phyloP scores from a whole-genome alignment of 2,797 vertebrate species.

The Coranthus polyacanthus region DNA sequence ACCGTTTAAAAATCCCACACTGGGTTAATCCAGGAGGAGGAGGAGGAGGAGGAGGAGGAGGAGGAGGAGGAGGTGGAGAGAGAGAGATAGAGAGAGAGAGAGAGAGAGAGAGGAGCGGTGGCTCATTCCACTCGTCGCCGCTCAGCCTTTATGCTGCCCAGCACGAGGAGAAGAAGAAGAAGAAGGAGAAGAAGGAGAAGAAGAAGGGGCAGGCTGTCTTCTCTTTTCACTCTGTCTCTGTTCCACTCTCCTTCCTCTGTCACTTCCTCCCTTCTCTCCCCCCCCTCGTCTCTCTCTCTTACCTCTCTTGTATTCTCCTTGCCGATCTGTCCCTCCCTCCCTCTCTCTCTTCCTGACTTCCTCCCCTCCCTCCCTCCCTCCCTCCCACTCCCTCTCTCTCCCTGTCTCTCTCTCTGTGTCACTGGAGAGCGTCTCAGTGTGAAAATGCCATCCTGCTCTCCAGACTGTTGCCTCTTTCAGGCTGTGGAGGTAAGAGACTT shows the following conservation, averaged over 20 bases:
- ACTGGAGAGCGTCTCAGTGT: conserved; percentile 86
- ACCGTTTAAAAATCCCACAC: conserved; percentile 74
- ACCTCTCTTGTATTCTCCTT: conserved; percentile 65
- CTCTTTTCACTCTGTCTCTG: conserved; percentile 47
- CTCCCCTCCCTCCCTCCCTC: conserved; percentile 40
- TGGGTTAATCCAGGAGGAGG: conserved; percentile 76
- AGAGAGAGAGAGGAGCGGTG: conserved; percentile 41
- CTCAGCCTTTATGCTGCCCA: conserved; percentile 76
- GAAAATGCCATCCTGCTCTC: conserved; percentile 96
- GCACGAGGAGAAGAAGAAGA: conserved; percentile 60
- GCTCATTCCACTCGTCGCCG: conserved; percentile 70
- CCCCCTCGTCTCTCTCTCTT: conserved; percentile 43
- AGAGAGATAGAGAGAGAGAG: conserved; percentile 6
- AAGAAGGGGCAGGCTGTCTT: conserved; percentile 70
- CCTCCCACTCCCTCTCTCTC: conserved; percentile 48
- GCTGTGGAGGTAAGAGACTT: conserved; percentile 90
- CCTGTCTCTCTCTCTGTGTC: conserved; percentile 75
- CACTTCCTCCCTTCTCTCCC: conserved; percentile 52
- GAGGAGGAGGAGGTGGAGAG: conserved; percentile 1
- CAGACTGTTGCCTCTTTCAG: conserved; percentile 92
- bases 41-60: conserved; percentile 18
- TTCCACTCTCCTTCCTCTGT: conserved; percentile 66
- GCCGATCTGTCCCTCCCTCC: conserved; percentile 64
- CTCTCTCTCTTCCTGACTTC: conserved; percentile 47
- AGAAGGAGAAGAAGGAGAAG: conserved; percentile 38